Evolutionary conservation across 2,888 invertebrate species (phyloP), one percentile per base, ranked within the genome.

Genomic region (Pheosia gnoma): DNA sequence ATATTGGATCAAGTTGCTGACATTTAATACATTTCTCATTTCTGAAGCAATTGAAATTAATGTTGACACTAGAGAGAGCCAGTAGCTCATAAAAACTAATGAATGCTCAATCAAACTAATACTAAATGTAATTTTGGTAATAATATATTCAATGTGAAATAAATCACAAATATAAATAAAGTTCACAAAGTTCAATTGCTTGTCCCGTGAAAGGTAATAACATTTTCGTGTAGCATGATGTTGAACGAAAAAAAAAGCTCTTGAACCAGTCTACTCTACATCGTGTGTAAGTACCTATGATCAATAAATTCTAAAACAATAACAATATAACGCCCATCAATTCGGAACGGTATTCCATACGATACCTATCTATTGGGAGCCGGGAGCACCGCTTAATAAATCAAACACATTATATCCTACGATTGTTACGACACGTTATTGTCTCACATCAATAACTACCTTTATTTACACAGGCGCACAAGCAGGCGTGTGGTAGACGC

Each of bases 361-460:
- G 68, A 80, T 80, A 78, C 74, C 69, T 77, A 84, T 84, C 82
- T 78, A 59, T 63, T 60, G 66, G 66, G 67, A 74, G 74, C 81
- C 72, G 74, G 75, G 65, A 77, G 80, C 80, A 79, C 81, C 80
- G 83, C 80, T 86, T 89, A 88, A 91, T 92, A 91, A 91, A 91
- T 91, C 91, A 91, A 90, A 87, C 82, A 89, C 83, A 87, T 84
- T 87, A 89, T 84, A 85, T 80, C 81, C 72, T 78, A 82, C 85
- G 87, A 91, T 91, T 87, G 88, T 88, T 84, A 81, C 79, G 83
- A 87, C 87, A 87, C 86, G 83, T 88, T 90, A 90, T 90, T 91
- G 90, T 92, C 90, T 90, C 86, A 82, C 78, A 80, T 79, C 78
- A 82, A 85, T 87, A 86, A 85, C 86, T 88, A 74, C 68, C 67